Conservation (phyloP, 1,140 invertebrate species). For the Brachionus calyciflorus region DNA sequence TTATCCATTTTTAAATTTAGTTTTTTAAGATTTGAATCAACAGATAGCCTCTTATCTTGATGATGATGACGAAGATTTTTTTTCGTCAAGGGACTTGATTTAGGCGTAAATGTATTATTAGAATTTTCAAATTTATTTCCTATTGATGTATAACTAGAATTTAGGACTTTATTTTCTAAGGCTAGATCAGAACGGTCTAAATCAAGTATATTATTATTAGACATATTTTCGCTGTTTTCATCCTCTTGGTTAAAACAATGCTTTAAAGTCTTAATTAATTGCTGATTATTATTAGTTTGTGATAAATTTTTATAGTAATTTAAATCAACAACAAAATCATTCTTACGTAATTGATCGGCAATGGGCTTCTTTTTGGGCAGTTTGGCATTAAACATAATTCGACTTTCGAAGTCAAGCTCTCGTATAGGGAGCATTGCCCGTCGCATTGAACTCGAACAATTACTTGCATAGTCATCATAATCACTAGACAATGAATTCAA, state of each 20-base stretch:
- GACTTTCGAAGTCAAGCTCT: slow-evolving; percentile 41
- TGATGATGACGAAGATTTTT: slow-evolving; percentile 1
- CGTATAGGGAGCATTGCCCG: slow-evolving; percentile 29
- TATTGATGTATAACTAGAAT: background rate
- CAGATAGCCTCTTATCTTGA: background rate
- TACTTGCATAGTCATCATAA: slow-evolving; percentile 29
- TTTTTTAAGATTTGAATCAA: background rate
- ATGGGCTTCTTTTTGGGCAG: slow-evolving; percentile 41
- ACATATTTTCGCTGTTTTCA: slow-evolving; percentile 7
- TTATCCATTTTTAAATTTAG: background rate
- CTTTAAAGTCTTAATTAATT: slow-evolving; percentile 32
- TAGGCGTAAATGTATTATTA: background rate
- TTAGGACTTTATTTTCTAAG: background rate
- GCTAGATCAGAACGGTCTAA: background rate
- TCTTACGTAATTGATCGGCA: slow-evolving; percentile 34
- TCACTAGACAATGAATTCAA: slow-evolving; percentile 5
- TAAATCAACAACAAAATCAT: slow-evolving; percentile 45
- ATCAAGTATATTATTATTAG: background rate
- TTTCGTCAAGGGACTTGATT: background rate
- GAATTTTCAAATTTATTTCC: too few relatives aligned
- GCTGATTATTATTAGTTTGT: background rate
- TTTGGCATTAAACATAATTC: slow-evolving; percentile 31
- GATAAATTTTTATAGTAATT: background rate
- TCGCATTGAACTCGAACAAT: slow-evolving; percentile 14
- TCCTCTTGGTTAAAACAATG: slow-evolving; percentile 41